Base-by-base conservation (phyloP, 2,797 vertebrate species). In the Sphaeramia orbicularis region DNA sequence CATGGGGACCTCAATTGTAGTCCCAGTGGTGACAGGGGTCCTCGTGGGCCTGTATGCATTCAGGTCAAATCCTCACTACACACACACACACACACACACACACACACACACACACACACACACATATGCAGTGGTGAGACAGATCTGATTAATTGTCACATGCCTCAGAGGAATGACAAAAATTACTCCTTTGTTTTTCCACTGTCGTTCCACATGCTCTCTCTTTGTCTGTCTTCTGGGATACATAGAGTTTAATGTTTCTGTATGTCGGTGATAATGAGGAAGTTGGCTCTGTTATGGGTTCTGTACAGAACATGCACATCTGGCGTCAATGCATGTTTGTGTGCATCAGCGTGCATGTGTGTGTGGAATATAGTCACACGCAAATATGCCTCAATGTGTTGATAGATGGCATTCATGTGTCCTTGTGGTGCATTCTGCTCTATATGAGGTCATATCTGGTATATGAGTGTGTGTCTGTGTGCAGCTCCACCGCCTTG, bases 381-480 rank as follows among this genome's bases (percentile, higher is more conserved):
- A 48, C 2, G 10, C 18, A 45, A 74, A 68, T 52, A 50, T 35
- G 36, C 57, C 42, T 52, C 36, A n/a, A 3, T 35, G 32, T 57
- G 65, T 55, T 71, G 71, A 74, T 74, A 18, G 62, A 73, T 79
- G 59, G 58, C 62, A 51, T 68, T 72, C 58, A 69, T 65, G 18
- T 70, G 80, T 81, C 86, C 81, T 87, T 84, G 82, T 53, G 78
- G 54, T 75, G 60, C 67, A 66, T 72, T 80, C 65, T 65, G 45
- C 24, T 73, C 42, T 7, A 16, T 71, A 78, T 85, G 81, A 81
- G 78, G 78, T 84, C 76, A 80, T 62, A 47, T 50, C 49, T 69
- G 62, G 36, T 49, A 11, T 27, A 18, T 55, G 36, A 21, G 15
- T 32, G 15, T 57, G 59, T 56, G 40, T 61, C 56, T 75, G 56